Conservation (phyloP, 2,113 vertebrate genomes). For the Atherinomorus stipes region DNA sequence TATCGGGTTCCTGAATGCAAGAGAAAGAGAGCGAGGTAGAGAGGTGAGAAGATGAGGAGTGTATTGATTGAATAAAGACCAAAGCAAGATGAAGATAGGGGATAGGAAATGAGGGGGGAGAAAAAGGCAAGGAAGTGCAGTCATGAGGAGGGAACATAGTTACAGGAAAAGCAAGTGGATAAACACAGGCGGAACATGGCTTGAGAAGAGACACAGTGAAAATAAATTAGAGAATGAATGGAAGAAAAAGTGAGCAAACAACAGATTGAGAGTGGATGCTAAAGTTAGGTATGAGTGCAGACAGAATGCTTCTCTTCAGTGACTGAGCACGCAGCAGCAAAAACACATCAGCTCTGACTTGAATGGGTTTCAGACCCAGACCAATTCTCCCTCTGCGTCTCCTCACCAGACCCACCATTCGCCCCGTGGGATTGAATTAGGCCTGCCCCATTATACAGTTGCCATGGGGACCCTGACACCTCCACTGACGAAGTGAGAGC, state of each 20-base stretch:
- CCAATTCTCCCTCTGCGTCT: conserved; percentile 65
- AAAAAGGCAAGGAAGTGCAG: conserved; percentile 58
- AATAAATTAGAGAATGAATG: conserved; percentile 44
- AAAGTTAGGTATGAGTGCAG: conserved; percentile 58
- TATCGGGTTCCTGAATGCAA: conserved; percentile 86
- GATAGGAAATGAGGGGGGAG: conserved; percentile 38
- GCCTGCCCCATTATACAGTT: conserved; percentile 94
- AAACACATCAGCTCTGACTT: conserved; percentile 70
- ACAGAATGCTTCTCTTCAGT: conserved; percentile 63
- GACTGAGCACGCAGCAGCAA: conserved; percentile 60
- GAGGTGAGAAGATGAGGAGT: conserved; percentile 59
- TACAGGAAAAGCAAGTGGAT: conserved; percentile 43
- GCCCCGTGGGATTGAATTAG: conserved; percentile 90
- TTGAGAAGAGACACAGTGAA: conserved; percentile 28
- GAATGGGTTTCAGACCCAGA: conserved; percentile 72
- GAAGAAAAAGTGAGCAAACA: conserved; percentile 19
- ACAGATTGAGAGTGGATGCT: conserved; percentile 54
- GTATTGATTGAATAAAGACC: conserved; percentile 76
- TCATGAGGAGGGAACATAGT: conserved; percentile 40
- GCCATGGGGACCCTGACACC: conserved; percentile 93
- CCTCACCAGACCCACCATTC: conserved; percentile 72
- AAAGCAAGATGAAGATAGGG: conserved; percentile 51
- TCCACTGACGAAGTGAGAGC: conserved; percentile 86
- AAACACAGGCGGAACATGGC: conserved; percentile 30
- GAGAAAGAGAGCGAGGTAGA: conserved; percentile 40